These are phyloP conservation scores for Chelidonichthys spinosus DNA, from an alignment of 2,797 vertebrate genomes.

Conservation along the genomic window DNA sequence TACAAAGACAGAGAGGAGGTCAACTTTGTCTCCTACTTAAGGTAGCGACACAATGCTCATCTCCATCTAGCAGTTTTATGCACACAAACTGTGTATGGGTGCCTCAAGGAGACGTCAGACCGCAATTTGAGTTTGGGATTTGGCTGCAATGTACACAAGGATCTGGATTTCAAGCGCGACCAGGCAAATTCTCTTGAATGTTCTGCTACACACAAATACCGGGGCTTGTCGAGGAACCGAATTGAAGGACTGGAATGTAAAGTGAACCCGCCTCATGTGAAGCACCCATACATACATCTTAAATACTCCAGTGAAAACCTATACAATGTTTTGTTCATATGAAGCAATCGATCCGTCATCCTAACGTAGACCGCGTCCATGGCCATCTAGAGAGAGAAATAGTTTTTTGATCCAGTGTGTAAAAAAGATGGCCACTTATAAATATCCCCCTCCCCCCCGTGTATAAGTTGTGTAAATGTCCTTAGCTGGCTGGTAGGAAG, in stretches of 20 bases:
- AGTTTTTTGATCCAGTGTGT: slow-evolving; percentile 80
- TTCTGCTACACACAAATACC: slow-evolving; percentile 51
- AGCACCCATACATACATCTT: slow-evolving; percentile 77
- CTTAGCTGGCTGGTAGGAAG: slow-evolving; percentile 44
- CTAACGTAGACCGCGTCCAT: slow-evolving; percentile 77
- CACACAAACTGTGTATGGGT: slow-evolving; percentile 72
- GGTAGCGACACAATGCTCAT: slow-evolving; percentile 40
- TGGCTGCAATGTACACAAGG: slow-evolving; percentile 33
- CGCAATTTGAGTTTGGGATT: slow-evolving; percentile 35
- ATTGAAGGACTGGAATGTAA: slow-evolving; percentile 48
- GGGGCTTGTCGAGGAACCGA: slow-evolving; percentile 27
- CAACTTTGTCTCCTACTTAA: slow-evolving; percentile 25
- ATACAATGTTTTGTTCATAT: slow-evolving; percentile 41
- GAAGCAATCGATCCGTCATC: slow-evolving; percentile 70
- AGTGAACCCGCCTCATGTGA: slow-evolving; percentile 54
- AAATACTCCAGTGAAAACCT: slow-evolving; percentile 83
- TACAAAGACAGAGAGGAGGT: slow-evolving; percentile 60
- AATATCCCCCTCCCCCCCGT: slow-evolving; percentile 54
- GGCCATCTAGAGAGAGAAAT: slow-evolving; percentile 55
- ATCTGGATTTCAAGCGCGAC: slow-evolving; percentile 43
- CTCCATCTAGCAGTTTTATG: slow-evolving; percentile 70
- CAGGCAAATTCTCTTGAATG: slow-evolving; percentile 33
- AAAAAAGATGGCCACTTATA: slow-evolving; percentile 75
- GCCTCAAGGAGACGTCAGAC: slow-evolving; percentile 58
- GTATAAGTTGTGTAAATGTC: slow-evolving; percentile 38